A percentile compares a stretch with the other conserved stretches of the same genome.
These are phyloP conservation scores for Enteromius viviparus DNA, from an alignment of 2,797 vertebrate genomes.

Conservation along the genomic window DNA sequence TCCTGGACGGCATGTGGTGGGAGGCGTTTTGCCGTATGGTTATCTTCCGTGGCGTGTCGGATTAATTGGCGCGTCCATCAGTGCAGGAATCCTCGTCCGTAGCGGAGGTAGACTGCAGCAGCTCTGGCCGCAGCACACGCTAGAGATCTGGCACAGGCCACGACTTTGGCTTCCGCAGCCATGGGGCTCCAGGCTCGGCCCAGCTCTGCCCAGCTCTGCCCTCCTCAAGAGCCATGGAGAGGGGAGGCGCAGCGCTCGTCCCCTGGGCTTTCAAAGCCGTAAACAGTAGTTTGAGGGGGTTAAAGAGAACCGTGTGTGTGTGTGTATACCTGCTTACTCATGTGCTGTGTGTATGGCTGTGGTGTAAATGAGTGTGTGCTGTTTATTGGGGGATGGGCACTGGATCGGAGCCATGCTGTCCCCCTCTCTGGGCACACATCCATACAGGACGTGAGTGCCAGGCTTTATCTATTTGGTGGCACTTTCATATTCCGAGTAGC, in stretches of 20 bases:
- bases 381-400: slow-evolving; percentile 61
- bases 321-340: slow-evolving; percentile 37
- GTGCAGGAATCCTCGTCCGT: slow-evolving; percentile 43
- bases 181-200: slow-evolving; percentile 14
- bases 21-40: slow-evolving; percentile 70
- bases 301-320: slow-evolving; percentile 50
- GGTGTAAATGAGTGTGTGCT: slow-evolving; percentile 47
- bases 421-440: slow-evolving; percentile 78
- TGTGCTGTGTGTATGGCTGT: slow-evolving; percentile 39
- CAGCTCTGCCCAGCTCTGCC: slow-evolving; percentile 25
- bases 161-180: slow-evolving; percentile 22
- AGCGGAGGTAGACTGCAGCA: slow-evolving; percentile 22
- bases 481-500: slow-evolving; percentile 70
- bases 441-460: slow-evolving; percentile 74
- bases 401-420: slow-evolving; percentile 76
- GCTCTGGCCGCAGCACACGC: background rate
- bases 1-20: slow-evolving; percentile 66
- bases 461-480: slow-evolving; percentile 62
- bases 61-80: slow-evolving; percentile 52
- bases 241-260: slow-evolving; percentile 41
- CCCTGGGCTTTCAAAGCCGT: slow-evolving; percentile 56
- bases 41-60: slow-evolving; percentile 44
- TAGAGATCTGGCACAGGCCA: slow-evolving; percentile 40
- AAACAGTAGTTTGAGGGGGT: slow-evolving; percentile 59
- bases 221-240: slow-evolving; percentile 22